Evolutionary conservation across 2,888 invertebrate genomes (phyloP), one percentile per base, ranked within the genome.

Genomic region (Opisthograptis luteolata): DNA sequence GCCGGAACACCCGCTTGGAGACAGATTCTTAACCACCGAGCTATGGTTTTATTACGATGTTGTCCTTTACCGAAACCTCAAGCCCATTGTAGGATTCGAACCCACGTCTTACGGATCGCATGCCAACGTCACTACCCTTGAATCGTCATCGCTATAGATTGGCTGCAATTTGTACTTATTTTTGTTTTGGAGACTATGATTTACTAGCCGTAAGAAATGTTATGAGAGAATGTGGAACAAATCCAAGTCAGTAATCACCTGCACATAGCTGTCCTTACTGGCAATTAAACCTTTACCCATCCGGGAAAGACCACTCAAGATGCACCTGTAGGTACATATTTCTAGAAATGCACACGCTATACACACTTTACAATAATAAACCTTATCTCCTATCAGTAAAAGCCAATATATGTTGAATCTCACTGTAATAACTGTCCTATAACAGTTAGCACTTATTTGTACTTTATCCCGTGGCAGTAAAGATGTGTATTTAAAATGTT

Each of bases 261-360:
- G 15, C 7, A n/a, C 9, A 12, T 17, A 22, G 12, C 10, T 14
- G 17, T 3, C 10, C 10, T 13, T 3, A 24, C 28, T 12, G 14
- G 31, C 39, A 55, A 49, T 42, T 40, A 32, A 42, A 40, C 35
- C 14, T 13, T 32, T n/a, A 35, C 36, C 31, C 17, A 47, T 37
- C 32, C 53, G 49, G 49, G 6, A 32, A 27, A 15, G 36, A 34
- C 27, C 8, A 22, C 40, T 8, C 42, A 35, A 27, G 8, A 31
- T 30, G 25, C 27, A 51, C 32, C 39, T 47, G 39, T 27, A 3
- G 17, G 10, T 20, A 20, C n/a, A n/a, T n/a, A 20, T 31, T 44
- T 25, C 45, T 39, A 28, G 49, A 37, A 56, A 48, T 34, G n/a
- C 25, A 24, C 15, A 14, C 27, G 10, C 37, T 6, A 15, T 14